Evolutionary conservation across 2,797 vertebrate species (phyloP).

Genomic region (Philypnodon macrostomus): DNA sequence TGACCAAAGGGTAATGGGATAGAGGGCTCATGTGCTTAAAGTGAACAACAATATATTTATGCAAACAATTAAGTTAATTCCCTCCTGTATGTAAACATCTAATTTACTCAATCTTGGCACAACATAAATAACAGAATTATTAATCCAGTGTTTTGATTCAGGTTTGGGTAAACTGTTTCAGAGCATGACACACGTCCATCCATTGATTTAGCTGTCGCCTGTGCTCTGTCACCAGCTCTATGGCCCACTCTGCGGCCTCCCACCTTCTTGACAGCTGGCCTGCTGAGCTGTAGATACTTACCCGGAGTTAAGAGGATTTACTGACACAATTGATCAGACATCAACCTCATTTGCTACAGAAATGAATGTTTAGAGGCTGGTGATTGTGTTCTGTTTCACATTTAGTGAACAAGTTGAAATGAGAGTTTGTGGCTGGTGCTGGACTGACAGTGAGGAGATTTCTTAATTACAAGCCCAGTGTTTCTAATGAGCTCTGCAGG

Average conservation of each 20-base stretch:
- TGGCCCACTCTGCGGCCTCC: constrained; percentile 49
- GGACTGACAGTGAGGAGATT: constrained; percentile 38
- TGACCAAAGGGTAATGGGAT: no score
- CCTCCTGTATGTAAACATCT: constrained; percentile 15
- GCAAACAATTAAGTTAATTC: background rate
- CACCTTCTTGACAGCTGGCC: constrained; percentile 79
- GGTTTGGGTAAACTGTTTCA: constrained; percentile 32
- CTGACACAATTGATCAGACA: constrained; percentile 79
- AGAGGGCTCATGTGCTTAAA: constrained; percentile 8
- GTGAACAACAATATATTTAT: constrained; percentile 20
- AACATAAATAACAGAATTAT: constrained; percentile 32
- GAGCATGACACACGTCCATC: constrained; percentile 16
- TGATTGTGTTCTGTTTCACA: constrained; percentile 10
- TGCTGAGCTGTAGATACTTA: constrained; percentile 74
- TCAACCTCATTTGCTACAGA: constrained; percentile 74
- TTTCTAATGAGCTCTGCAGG: constrained; percentile 56
- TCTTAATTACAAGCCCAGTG: constrained; percentile 63
- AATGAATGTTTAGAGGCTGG: constrained; percentile 57
- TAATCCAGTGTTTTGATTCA: constrained; percentile 54
- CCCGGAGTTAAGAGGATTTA: constrained; percentile 75
- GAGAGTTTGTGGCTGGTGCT: constrained; percentile 12
- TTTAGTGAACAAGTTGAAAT: constrained; percentile 7
- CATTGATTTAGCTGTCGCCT: constrained; percentile 25
- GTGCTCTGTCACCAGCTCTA: background rate
- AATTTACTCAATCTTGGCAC: constrained; percentile 23